Evolutionary conservation across 2,888 invertebrate species (phyloP).

Genomic region (Drosophila neotestacea): DNA sequence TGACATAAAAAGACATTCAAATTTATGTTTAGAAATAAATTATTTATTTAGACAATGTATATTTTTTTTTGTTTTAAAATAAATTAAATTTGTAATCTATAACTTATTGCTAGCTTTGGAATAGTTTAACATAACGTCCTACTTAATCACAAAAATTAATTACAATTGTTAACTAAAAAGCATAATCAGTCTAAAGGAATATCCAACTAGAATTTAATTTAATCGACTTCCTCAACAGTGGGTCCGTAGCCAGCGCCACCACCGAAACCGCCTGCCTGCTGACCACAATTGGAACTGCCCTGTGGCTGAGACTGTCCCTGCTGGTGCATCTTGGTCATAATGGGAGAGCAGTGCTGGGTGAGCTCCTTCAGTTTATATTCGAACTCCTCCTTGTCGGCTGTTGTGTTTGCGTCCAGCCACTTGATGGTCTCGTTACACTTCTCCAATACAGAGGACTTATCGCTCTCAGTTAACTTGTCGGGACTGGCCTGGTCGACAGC

Average conservation of each 20-base stretch:
- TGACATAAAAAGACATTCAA: too few relatives aligned
- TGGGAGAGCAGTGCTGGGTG: constrained; percentile 84
- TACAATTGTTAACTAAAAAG: neutral
- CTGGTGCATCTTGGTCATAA: constrained; percentile 86
- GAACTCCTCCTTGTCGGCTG: constrained; percentile 91
- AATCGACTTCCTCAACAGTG: constrained; percentile 69
- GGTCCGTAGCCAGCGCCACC: constrained; percentile 44
- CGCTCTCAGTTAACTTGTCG: constrained; percentile 87
- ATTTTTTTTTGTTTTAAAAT: constrained; percentile 40
- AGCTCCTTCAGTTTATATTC: constrained; percentile 86
- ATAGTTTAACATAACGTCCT: constrained; percentile 19
- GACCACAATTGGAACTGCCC: constrained; percentile 77
- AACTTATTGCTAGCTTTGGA: constrained; percentile 43
- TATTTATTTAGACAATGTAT: too few relatives aligned
- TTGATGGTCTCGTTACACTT: constrained; percentile 87
- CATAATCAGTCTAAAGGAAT: constrained; percentile 8
- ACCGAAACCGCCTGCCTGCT: constrained; percentile 41
- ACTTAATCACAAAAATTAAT: neutral
- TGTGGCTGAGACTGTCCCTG: constrained; percentile 43
- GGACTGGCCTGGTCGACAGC: constrained; percentile 89
- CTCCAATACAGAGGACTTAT: constrained; percentile 89
- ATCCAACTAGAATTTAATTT: constrained; percentile 1
- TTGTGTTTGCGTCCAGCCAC: constrained; percentile 91
- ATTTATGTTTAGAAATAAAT: constrained; percentile 45
- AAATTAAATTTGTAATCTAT: constrained; percentile 25